phyloP scores from a whole-genome alignment of 2,888 invertebrate species.

The Drosophila engyochracea region DNA sequence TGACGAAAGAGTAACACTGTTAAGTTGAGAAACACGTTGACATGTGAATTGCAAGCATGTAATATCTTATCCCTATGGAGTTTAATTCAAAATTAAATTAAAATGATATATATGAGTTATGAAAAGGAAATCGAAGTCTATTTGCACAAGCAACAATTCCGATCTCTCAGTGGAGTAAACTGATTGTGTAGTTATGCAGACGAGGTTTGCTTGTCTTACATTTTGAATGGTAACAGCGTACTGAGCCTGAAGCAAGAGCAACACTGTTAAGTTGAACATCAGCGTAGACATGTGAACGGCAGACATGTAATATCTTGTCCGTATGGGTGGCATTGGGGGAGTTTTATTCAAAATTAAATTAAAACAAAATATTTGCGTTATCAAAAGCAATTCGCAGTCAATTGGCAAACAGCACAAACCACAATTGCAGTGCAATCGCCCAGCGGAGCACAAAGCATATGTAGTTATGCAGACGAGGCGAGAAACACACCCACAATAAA shows the following conservation, averaged over 20 bases:
- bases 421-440: not conserved
- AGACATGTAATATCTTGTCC: slow-evolving; percentile 12
- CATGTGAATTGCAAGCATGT: slow-evolving; percentile 38
- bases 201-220: not conserved
- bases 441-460: not conserved
- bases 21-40: slow-evolving; percentile 11
- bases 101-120: slow-evolving; percentile 16
- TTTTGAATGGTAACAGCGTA: slow-evolving; percentile 13
- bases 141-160: not conserved
- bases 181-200: not conserved
- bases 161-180: not conserved
- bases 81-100: slow-evolving; percentile 42
- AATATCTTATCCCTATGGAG: slow-evolving; percentile 18
- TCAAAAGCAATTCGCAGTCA: not conserved
- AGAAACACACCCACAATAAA: slow-evolving; percentile 58
- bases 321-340: slow-evolving; percentile 32
- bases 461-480: not conserved
- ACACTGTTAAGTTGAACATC: slow-evolving; percentile 19
- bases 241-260: not conserved
- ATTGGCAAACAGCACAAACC: not conserved
- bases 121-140: not conserved
- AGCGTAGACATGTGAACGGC: slow-evolving; percentile 39
- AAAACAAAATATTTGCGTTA: slow-evolving; percentile 19
- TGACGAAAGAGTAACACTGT: slow-evolving; percentile 5
- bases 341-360: slow-evolving; percentile 47